Evolutionary conservation across 2,888 invertebrate species (phyloP).

Genomic region (Podabrus alpinus): DNA sequence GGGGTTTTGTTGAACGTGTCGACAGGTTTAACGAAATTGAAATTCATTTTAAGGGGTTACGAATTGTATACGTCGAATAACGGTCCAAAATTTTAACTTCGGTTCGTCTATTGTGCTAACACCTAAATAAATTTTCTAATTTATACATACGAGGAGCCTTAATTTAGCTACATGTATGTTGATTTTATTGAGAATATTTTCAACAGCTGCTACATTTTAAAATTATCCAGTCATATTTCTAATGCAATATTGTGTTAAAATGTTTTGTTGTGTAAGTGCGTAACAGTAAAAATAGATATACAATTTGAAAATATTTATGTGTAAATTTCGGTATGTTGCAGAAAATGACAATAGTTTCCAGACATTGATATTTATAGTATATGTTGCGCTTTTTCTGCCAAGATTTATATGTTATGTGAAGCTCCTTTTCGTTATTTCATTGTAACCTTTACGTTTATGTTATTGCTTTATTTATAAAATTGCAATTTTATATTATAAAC

Average conservation of each 20-base stretch:
- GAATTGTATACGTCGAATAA: constrained; percentile 9
- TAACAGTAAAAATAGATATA: background rate
- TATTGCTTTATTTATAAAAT: background rate
- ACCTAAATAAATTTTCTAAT: constrained; percentile 4
- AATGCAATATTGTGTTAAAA: background rate
- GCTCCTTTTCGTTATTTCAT: background rate
- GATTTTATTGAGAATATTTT: background rate
- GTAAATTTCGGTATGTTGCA: background rate
- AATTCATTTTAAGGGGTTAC: constrained; percentile 8
- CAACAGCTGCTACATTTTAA: background rate
- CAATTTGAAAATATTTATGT: background rate
- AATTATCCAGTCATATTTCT: background rate
- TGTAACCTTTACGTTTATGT: background rate
- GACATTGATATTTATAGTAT: constrained; percentile 1
- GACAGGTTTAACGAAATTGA: constrained; percentile 17
- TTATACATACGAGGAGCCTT: background rate
- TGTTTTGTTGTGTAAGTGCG: background rate
- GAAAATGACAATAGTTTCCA: constrained; percentile 1
- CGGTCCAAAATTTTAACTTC: constrained; percentile 1
- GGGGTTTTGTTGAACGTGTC: constrained; percentile 7
- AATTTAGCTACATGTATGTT: background rate
- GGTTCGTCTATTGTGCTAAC: constrained; percentile 1
- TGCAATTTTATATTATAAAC: background rate
- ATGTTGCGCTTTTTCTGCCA: background rate
- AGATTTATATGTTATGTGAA: background rate